Evolutionary conservation across 2,797 vertebrate genomes (phyloP).

Genomic region (Aulostomus chinensis): DNA sequence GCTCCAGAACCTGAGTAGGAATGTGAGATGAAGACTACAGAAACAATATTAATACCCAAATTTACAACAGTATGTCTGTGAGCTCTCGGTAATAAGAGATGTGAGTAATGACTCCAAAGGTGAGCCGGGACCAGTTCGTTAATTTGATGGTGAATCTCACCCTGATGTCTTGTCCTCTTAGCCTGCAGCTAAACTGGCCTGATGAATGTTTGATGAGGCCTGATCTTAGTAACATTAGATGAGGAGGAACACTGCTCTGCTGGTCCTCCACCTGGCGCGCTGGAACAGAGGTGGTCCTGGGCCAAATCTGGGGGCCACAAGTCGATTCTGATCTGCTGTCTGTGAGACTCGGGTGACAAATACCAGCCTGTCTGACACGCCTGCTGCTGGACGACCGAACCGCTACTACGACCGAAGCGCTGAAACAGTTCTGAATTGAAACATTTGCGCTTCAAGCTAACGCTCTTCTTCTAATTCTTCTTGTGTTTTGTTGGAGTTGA

Average conservation of each 20-base stretch:
- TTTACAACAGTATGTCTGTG: background rate
- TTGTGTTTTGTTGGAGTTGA: no score
- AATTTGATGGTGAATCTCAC: background rate
- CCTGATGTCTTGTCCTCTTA: background rate
- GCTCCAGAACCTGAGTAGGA: constrained; percentile 54
- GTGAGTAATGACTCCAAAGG: background rate
- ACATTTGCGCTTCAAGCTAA: no score
- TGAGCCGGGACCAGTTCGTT: background rate
- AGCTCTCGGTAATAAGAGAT: background rate
- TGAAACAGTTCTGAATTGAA: no score
- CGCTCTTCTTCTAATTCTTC: no score
- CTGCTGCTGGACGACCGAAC: no score
- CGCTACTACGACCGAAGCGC: no score
- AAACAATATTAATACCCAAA: constrained; percentile 6
- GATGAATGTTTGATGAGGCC: constrained; percentile 60
- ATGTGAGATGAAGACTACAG: constrained; percentile 7
- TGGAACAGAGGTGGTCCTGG: background rate
- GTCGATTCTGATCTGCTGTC: background rate
- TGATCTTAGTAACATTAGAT: constrained; percentile 45
- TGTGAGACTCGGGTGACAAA: no score
- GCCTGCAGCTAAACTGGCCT: constrained; percentile 14
- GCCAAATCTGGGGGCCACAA: background rate
- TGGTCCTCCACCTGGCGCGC: constrained; percentile 9
- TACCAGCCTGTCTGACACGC: no score
- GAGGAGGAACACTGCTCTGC: constrained; percentile 6